Base-by-base conservation (phyloP, 2,797 vertebrate genomes). In the Clarias platycephalus region DNA sequence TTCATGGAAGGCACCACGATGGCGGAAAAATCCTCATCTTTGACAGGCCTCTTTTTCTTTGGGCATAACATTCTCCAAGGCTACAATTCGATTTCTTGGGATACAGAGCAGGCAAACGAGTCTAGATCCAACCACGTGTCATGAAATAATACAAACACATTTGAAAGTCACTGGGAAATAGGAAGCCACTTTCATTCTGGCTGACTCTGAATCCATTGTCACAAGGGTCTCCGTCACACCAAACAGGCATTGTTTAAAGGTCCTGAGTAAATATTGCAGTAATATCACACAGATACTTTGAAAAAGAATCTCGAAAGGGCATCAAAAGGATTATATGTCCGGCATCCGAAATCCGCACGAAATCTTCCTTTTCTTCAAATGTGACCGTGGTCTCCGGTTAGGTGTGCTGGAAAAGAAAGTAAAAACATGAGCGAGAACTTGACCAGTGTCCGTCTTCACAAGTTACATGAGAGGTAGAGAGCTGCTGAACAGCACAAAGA, bases 1-100 rank as follows among this genome's bases (percentile, higher is more conserved):
- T 91, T 93, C 93, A 96, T 95, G 0, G 95, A 95, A 13, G 96
- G 95, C 53, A 96, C 94, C 0, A 85, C 94, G 2, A 96, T 95
- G 5, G 94, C 93, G 0, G 93, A 92, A 85, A 94, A 95, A 74
- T 95, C 93, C 0, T 92, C 91, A 76, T 94, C 91, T 3, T 90
- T 88, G 0, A 87, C 89, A 20, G 90, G 92, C 2, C 93, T 93
- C 88, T 90, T 95, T 90, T 91, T 95, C 84, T 92, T 95, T 22
- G 92, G 88, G 87, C 95, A 96, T 87, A 95, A 86, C 95, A 96
- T 96, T 87, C 84, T 94, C 87, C 18, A 60, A 83, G 60, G 80
- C 44, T 77, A 53, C 64, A 26, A 67, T 49, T 68, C 3, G 37
- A 57, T 49, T 72, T 44, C 4, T 16, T n/a, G 58, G 15, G 26